Base-by-base conservation (phyloP, 1,140 invertebrate species). In the Augochlora pura region DNA sequence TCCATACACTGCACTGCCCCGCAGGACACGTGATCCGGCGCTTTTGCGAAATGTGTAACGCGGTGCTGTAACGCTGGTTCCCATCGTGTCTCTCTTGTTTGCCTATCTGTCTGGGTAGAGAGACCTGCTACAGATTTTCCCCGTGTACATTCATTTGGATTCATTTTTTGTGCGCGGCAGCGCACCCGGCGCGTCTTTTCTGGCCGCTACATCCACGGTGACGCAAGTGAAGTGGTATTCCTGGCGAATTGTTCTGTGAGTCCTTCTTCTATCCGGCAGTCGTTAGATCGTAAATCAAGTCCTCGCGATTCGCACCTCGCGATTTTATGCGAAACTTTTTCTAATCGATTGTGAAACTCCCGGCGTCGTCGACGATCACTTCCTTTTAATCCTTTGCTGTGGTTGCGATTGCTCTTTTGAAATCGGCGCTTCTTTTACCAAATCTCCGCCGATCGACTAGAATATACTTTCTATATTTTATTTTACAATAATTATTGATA, bases 11-110 rank as follows among this genome's bases (percentile, higher is more conserved):
- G 39, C 77, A 67, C 82, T 64, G 72, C 68, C 67, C 46, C 59
- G 68, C 82, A 80, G 63, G 68, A 85, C 83, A 73, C 69, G 69
- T 70, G 76, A 84, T 80, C 80, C 52, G 60, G 49, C 60, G 64
- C 49, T 75, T 75, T 80, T 27, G 42, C 62, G 49, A 84, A 69
- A 80, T 76, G 77, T 80, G 71, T 70, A 77, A 81, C 64, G 57
- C 64, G 54, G 25, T 54, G n/a, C 46, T 68, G 49, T 54, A 70
- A 54, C 73, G 27, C 14, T 38, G 54, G 18, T 62, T 32, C 49
- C 57, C 27, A 39, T 63, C n/a, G 38, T 25, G n/a, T 52, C 32
- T 68, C 0, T 27, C 21, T 16, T 4, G 23, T 9, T 38, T 64
- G 38, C 8, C 67, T 46, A 46, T 57, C 32, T 54, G 49, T 18